Evolutionary conservation across 37 sponge, comb jelly and placozoan species (phyloP), one percentile per base, ranked within the genome.

Genomic region (Oscarella lobularis): DNA sequence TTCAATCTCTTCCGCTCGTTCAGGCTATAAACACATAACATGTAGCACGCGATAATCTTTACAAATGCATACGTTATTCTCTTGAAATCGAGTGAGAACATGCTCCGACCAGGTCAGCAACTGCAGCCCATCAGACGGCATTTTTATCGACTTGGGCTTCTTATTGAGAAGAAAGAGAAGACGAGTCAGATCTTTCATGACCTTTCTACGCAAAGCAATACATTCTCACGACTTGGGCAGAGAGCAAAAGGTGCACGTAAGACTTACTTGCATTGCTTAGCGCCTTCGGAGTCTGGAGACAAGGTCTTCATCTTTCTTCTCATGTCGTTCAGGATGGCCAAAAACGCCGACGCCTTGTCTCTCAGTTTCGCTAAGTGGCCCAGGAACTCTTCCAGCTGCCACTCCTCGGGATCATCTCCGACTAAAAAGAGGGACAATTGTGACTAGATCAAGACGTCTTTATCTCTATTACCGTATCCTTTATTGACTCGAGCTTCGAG

Each of bases 101-200:
- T 81, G 67, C 69, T 93, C 89, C 30, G 94, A 81, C 94, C 94
- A 93, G 3, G 35, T 66, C 37, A 93, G 75, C 0, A 93, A 82
- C 72, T 86, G 81, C 31, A 89, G 3, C 27, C 94, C 94, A 86
- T 93, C 94, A 29, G 89, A 81, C 39, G 94, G 94, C 74, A 93
- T 86, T 39, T 78, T 65, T 35, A 93, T 80, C 31, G 74, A 79
- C 33, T 73, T 74, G n/a, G 85, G 84, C 34, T 81, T 86, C 75
- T 93, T 93, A 78, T 93, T 93, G 34, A 93, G 81, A 27, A 93
- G 54, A 80, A 83, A 93, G n/a, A 93, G 84, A n/a, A 93, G 82
- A 39, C 94, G 39, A 5, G 89, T 88, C 0, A 93, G 74, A 65
- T 93, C 94, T 67, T 73, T 67, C 85, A 88, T 89, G 20, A 93